Conservation (phyloP, 2,797 vertebrate genomes). For the Erethizon dorsatum region DNA sequence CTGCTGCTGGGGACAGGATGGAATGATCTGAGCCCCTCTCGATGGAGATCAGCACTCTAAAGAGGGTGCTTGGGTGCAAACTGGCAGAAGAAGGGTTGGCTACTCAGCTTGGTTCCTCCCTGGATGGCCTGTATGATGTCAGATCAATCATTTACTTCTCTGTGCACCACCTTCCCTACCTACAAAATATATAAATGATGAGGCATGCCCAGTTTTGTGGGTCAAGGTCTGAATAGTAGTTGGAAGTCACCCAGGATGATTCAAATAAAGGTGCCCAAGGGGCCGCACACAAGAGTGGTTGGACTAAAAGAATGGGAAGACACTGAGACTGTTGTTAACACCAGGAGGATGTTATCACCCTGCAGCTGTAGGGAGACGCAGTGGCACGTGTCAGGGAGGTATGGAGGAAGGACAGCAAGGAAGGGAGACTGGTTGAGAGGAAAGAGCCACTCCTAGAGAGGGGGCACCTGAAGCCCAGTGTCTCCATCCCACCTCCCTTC, state of each 20-base stretch:
- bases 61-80: background rate
- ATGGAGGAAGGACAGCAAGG: accelerated
- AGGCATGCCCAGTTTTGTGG: background rate
- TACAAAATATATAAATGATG: background rate
- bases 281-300: background rate
- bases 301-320: background rate
- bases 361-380: background rate
- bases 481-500: background rate
- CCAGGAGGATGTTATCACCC: background rate
- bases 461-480: accelerated
- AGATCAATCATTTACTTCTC: background rate
- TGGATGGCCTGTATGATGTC: background rate
- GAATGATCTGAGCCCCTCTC: background rate
- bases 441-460: background rate
- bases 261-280: background rate
- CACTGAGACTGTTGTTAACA: accelerated
- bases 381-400: accelerated
- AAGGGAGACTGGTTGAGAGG: accelerated
- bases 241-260: background rate
- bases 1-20: background rate
- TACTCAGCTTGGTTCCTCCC: background rate
- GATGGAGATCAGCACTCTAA: background rate
- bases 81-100: background rate
- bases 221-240: background rate
- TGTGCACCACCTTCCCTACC: background rate